Evolutionary conservation across 2,797 vertebrate species (phyloP), one percentile per base, ranked within the genome.

Genomic region (Eulemur mongoz): DNA sequence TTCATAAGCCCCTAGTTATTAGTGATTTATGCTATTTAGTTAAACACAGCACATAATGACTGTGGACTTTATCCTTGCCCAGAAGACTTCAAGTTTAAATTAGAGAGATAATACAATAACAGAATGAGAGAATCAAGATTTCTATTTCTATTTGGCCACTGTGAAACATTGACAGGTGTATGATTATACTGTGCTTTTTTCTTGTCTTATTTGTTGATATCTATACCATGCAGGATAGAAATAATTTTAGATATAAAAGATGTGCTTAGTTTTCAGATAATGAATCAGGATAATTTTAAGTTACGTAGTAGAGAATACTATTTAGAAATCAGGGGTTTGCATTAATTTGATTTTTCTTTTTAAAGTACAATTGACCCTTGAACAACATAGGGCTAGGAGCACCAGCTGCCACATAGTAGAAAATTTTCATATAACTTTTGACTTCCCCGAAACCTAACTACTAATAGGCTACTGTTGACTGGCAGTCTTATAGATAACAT

Each of bases 241-340:
- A 88, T 72, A 75, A 76, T 63, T 96, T 93, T 35, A 87, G 72
- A 6, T 92, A n/a, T 50, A 88, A 94, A 78, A 45, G 14, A 75
- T 32, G 4, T 87, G 23, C 43, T 82, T 89, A 61, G 82, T 95
- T 94, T 95, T 88, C 40, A 96, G 45, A 67, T 87, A 80, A 63
- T 94, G 63, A 96, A 20, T 84, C 45, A 90, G 79, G 96, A 73
- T 82, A 61, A 91, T 75, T 94, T 94, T 94, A 20, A 91, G 30
- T 95, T 90, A 79, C 40, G 84, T 78, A 50, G 22, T 85, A 48
- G 67, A 92, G 50, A 93, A 32, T 93, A 48, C 35, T 94, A 20
- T 89, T 80, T 90, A 94, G 54, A 96, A 93, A 92, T 78, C 7
- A 27, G 48, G 61, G 12, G 11, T 95, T 82, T 70, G 13, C 14